phyloP scores from a whole-genome alignment of 1,140 invertebrate genomes.

The Marisa cornuarietis region DNA sequence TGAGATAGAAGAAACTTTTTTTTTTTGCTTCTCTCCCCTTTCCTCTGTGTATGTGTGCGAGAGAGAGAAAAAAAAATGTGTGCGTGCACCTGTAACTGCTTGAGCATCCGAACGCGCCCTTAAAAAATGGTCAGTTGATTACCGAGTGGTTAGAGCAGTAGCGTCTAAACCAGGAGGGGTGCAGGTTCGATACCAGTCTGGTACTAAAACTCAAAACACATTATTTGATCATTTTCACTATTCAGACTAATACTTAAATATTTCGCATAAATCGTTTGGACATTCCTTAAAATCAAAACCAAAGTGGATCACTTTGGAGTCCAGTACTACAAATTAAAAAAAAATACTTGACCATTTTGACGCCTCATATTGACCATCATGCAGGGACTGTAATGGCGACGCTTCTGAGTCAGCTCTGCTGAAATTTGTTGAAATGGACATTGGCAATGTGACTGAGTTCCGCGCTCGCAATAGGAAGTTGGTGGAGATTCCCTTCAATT shows the following conservation, averaged over 20 bases:
- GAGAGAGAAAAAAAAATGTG: too few species aligned
- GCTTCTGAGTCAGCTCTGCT: slow-evolving; percentile 95
- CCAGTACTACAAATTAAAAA: too few species aligned
- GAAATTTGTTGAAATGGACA: slow-evolving; percentile 95
- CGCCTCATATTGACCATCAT: background rate
- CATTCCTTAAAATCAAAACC: background rate
- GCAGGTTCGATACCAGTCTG: too few species aligned
- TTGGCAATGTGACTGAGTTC: slow-evolving; percentile 90
- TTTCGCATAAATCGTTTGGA: background rate
- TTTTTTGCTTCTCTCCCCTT: too few species aligned
- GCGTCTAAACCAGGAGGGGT: too few species aligned
- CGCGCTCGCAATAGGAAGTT: slow-evolving; percentile 93
- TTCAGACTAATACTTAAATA: background rate
- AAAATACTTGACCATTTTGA: slow-evolving; percentile 1
- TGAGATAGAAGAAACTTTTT: background rate
- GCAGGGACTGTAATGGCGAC: slow-evolving; percentile 78
- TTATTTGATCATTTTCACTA: background rate
- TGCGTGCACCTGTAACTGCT: background rate
- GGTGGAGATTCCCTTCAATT: slow-evolving; percentile 99
- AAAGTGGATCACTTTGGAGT: too few species aligned
- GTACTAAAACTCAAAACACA: background rate
- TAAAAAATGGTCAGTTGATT: too few species aligned
- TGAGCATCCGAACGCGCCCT: background rate
- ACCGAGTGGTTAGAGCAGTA: too few species aligned
- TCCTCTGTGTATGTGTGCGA: background rate